Evolutionary conservation across 2,888 invertebrate species (phyloP).

Genomic region (Unio delphinus): DNA sequence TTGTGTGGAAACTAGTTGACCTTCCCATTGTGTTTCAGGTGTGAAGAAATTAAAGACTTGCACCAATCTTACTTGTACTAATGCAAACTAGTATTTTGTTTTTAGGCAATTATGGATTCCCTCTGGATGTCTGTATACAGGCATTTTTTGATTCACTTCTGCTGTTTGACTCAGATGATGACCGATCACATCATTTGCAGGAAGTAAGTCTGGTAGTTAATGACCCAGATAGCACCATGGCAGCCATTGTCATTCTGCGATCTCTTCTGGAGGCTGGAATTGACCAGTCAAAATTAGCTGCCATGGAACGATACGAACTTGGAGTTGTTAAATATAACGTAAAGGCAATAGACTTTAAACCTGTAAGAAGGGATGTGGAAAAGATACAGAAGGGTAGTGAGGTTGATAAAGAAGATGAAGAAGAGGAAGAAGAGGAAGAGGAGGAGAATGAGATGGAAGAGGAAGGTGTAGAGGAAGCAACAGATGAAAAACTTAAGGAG

Average conservation of each 20-base stretch:
- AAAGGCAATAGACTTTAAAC: constrained; percentile 13
- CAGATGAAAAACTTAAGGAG: constrained; percentile 2
- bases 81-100: neutral
- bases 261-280: constrained; percentile 36
- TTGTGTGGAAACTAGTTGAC: no score
- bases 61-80: neutral
- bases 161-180: constrained; percentile 14
- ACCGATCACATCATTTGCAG: constrained; percentile 18
- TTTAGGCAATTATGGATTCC: constrained; percentile 37
- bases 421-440: neutral
- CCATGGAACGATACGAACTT: constrained; percentile 28
- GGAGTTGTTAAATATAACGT: constrained; percentile 14
- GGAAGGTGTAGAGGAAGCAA: neutral
- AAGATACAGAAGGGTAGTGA: constrained; percentile 1
- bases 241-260: constrained; percentile 34
- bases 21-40: no score
- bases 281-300: constrained; percentile 20
- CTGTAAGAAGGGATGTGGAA: neutral
- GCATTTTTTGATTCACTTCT: constrained; percentile 41
- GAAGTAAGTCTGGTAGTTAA: constrained; percentile 32
- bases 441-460: constrained; percentile 1
- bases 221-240: constrained; percentile 34
- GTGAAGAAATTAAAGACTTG: neutral
- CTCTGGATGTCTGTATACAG: constrained; percentile 40
- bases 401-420: constrained; percentile 1